Percentiles rank a stretch among this genome's conserved stretches.
phyloP scores from a whole-genome alignment of 1,140 invertebrate species.

The Brachionus manjavacas region DNA sequence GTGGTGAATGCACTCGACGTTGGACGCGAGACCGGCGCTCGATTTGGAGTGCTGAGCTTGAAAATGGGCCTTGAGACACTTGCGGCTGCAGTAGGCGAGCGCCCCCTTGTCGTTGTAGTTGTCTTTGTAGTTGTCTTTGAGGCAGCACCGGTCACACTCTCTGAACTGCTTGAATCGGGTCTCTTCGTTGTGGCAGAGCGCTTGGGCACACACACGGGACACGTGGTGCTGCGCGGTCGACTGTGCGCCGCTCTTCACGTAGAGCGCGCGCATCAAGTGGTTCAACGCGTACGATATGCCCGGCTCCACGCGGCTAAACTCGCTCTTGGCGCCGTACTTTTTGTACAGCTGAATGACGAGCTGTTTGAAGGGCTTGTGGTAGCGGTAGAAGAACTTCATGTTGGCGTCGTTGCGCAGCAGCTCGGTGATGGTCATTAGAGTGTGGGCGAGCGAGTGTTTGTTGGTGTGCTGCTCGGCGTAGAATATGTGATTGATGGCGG shows the following conservation, averaged over 20 bases:
- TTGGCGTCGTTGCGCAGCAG: neutral
- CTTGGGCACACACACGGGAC: neutral
- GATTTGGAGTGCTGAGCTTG: no score
- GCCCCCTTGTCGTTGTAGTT: neutral
- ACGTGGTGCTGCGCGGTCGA: neutral
- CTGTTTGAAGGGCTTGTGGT: slow-evolving; percentile 35
- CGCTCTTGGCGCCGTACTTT: slow-evolving; percentile 23
- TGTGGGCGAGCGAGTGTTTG: slow-evolving; percentile 8
- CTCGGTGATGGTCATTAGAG: slow-evolving; percentile 24
- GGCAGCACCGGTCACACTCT: neutral
- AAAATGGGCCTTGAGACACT: neutral
- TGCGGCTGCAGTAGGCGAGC: slow-evolving; percentile 2
- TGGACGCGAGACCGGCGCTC: no score
- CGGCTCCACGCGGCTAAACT: neutral
- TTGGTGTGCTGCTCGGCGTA: slow-evolving; percentile 16
- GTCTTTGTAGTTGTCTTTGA: no score
- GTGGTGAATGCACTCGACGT: neutral
- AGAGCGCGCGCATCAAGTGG: slow-evolving; percentile 26
- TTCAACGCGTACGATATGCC: slow-evolving; percentile 8
- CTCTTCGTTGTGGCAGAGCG: slow-evolving; percentile 2
- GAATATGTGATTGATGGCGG: slow-evolving; percentile 16
- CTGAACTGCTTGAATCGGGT: slow-evolving; percentile 30
- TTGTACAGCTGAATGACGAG: slow-evolving; percentile 26
- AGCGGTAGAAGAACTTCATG: slow-evolving; percentile 36
- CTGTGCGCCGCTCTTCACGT: neutral